Percentiles rank a stretch among this genome's conserved stretches.
Evolutionary conservation across 2,113 vertebrate genomes (phyloP).

Genomic region (Albula goreensis): DNA sequence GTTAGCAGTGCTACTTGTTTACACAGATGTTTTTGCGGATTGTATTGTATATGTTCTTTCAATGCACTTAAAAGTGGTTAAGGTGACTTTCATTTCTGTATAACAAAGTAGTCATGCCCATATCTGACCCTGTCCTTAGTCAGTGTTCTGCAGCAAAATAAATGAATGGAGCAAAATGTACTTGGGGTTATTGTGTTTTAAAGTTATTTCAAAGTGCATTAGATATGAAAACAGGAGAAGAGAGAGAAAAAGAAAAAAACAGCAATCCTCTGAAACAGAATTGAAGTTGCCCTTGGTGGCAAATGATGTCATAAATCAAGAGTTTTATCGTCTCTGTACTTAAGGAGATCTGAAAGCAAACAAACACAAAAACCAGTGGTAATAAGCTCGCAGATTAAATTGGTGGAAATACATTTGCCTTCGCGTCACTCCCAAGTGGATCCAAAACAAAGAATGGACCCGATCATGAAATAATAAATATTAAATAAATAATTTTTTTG

Average conservation of each 20-base stretch:
- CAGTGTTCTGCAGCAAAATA: background rate
- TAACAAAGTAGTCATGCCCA: background rate
- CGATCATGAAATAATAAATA: conserved; percentile 66
- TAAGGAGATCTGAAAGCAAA: conserved; percentile 67
- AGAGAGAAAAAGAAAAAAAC: background rate
- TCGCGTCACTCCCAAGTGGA: conserved; percentile 63
- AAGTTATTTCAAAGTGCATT: conserved; percentile 13
- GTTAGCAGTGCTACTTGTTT: background rate
- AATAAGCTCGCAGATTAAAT: conserved; percentile 78
- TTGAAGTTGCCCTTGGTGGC: conserved; percentile 31
- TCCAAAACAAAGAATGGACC: conserved; percentile 66
- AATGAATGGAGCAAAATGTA: conserved; percentile 6
- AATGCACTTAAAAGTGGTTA: background rate
- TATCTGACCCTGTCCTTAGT: conserved; percentile 19
- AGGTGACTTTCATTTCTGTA: conserved; percentile 4
- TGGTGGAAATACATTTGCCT: conserved; percentile 68
- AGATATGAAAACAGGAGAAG: conserved; percentile 2
- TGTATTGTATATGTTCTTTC: background rate
- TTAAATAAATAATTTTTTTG: conserved; percentile 55
- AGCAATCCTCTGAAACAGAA: conserved; percentile 32
- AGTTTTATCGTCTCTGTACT: conserved; percentile 72
- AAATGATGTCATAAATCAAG: conserved; percentile 61
- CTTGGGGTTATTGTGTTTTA: conserved; percentile 14
- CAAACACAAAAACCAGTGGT: conserved; percentile 64
- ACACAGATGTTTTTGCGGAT: background rate